Conservation (phyloP, 2,888 invertebrate species). For the Scaptomyza caliginosa region DNA sequence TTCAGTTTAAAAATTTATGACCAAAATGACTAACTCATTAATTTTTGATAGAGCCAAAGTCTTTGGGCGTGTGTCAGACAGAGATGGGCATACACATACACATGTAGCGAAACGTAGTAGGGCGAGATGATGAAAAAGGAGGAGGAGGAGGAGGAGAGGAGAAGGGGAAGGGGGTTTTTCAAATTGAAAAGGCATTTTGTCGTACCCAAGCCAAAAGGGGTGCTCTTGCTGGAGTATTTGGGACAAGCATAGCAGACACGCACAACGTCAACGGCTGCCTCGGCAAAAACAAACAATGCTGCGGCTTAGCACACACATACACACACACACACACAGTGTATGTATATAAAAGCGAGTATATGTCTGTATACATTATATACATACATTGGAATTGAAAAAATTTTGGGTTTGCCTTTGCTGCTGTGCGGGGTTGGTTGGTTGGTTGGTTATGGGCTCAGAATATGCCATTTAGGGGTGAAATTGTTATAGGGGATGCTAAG, state of each 20-base stretch:
- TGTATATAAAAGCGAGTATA: slow-evolving; percentile 11
- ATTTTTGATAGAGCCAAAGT: slow-evolving; percentile 68
- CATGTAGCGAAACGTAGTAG: slow-evolving; percentile 1
- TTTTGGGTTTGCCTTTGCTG: slow-evolving; percentile 23
- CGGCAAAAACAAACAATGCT: slow-evolving; percentile 69
- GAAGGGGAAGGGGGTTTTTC: not conserved
- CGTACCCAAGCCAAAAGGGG: slow-evolving; percentile 34
- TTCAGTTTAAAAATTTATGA: slow-evolving; percentile 78
- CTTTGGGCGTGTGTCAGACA: slow-evolving; percentile 12
- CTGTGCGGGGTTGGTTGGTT: slow-evolving; percentile 71
- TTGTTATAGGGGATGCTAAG: slow-evolving; percentile 61
- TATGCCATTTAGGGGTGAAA: slow-evolving; percentile 53
- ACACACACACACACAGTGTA: slow-evolving; percentile 23
- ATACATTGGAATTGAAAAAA: slow-evolving; percentile 14
- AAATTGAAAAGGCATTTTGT: slow-evolving; percentile 55
- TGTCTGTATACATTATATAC: slow-evolving; percentile 35
- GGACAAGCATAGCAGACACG: slow-evolving; percentile 44
- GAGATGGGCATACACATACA: slow-evolving; percentile 13
- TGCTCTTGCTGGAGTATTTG: slow-evolving; percentile 59
- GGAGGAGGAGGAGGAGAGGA: not conserved
- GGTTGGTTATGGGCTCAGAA: slow-evolving; percentile 39
- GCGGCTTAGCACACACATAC: slow-evolving; percentile 63
- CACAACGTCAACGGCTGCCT: slow-evolving; percentile 38
- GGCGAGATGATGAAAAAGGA: not conserved
- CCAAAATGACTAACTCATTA: slow-evolving; percentile 77